Evolutionary conservation across 2,888 invertebrate species (phyloP).

Genomic region (Dicranocentrus wangi): DNA sequence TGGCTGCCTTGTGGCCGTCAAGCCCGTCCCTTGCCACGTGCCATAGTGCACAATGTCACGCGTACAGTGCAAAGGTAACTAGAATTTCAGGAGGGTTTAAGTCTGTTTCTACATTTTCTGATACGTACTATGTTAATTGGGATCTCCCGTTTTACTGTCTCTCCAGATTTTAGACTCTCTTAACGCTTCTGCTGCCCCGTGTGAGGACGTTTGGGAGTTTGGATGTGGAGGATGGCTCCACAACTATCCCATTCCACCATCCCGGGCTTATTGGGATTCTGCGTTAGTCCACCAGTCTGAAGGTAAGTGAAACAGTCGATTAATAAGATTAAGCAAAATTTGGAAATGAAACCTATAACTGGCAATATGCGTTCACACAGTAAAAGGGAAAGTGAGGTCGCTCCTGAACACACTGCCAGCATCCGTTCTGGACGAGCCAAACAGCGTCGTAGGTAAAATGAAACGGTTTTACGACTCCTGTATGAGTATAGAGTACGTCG

Average conservation of each 20-base stretch:
- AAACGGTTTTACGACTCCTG: slow-evolving; percentile 78
- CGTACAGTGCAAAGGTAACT: slow-evolving; percentile 77
- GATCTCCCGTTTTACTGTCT: neutral
- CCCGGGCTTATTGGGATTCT: slow-evolving; percentile 76
- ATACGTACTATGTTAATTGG: neutral
- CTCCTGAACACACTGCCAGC: slow-evolving; percentile 77
- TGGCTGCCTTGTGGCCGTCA: slow-evolving; percentile 77
- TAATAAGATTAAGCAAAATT: neutral
- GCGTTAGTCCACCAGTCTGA: slow-evolving; percentile 73
- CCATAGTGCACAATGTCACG: slow-evolving; percentile 76
- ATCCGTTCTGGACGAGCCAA: slow-evolving; percentile 74
- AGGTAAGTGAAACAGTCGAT: neutral
- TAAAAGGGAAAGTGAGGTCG: slow-evolving; percentile 76
- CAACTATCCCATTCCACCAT: slow-evolving; percentile 75
- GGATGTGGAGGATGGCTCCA: slow-evolving; percentile 78
- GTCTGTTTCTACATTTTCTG: neutral
- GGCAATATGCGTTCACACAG: slow-evolving; percentile 66
- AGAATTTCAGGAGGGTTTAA: neutral
- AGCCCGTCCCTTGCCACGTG: slow-evolving; percentile 76
- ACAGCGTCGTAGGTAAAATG: slow-evolving; percentile 78
- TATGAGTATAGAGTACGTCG: slow-evolving; percentile 76
- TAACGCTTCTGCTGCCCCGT: slow-evolving; percentile 76
- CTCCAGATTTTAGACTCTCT: slow-evolving; percentile 76
- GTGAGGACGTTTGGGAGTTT: slow-evolving; percentile 77
- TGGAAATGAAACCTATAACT: neutral